Conservation (phyloP, 2,113 vertebrate genomes). For the Cariama cristata region DNA sequence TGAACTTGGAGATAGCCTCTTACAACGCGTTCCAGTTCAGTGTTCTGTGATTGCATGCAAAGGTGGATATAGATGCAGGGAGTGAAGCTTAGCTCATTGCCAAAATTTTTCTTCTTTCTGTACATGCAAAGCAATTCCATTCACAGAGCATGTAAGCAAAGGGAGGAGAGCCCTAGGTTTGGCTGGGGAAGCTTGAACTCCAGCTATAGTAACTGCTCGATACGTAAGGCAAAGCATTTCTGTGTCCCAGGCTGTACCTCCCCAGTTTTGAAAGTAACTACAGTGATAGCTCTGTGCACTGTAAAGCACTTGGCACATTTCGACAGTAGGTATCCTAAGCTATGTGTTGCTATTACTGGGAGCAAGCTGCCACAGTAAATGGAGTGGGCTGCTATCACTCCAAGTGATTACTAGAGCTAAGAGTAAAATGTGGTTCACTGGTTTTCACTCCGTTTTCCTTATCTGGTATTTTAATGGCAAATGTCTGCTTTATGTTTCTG, state of each 20-base stretch:
- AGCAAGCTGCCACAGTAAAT: neutral
- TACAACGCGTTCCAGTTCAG: neutral
- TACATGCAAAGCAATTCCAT: neutral
- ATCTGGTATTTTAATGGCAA: neutral
- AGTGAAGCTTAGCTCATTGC: neutral
- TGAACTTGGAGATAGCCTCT: neutral
- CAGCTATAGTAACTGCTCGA: neutral
- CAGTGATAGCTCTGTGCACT: neutral
- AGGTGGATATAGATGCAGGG: neutral
- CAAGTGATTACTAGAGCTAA: neutral
- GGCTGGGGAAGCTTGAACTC: neutral
- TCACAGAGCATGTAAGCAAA: neutral
- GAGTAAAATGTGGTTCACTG: neutral
- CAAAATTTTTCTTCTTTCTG: neutral
- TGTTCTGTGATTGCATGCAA: neutral
- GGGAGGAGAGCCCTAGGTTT: neutral
- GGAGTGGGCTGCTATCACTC: neutral
- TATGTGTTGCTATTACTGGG: neutral
- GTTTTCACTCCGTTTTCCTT: neutral
- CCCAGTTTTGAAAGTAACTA: neutral
- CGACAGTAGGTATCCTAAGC: neutral
- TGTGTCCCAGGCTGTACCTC: neutral
- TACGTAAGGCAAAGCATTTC: neutral
- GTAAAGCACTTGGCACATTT: neutral
- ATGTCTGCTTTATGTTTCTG: neutral